Evolutionary conservation across 2,797 vertebrate species (phyloP).

Genomic region (Takifugu rubripes): DNA sequence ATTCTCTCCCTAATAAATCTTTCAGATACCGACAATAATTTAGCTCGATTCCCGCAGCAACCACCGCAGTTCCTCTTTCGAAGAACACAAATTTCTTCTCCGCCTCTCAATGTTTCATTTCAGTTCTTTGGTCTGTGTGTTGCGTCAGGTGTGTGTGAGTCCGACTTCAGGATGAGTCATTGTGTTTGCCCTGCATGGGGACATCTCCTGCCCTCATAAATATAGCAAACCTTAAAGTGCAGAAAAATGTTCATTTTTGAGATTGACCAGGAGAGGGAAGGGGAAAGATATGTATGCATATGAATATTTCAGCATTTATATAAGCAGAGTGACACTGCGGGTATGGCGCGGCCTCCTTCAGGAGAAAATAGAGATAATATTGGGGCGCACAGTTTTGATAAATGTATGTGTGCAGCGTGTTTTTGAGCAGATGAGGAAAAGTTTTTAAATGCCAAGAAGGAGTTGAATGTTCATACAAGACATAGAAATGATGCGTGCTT

Average conservation of each 20-base stretch:
- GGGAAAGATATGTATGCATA: conserved; percentile 62
- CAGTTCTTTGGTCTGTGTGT: conserved; percentile 18
- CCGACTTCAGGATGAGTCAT: conserved; percentile 68
- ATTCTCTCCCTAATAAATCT: conserved; percentile 6
- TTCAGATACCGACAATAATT: conserved; percentile 1
- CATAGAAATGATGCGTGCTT: conserved; percentile 50
- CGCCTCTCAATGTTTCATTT: conserved; percentile 15
- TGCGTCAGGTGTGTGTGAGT: conserved; percentile 22
- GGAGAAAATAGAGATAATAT: conserved; percentile 24
- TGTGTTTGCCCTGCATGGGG: conserved; percentile 51
- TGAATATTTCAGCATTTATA: conserved; percentile 79
- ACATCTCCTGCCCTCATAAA: conserved; percentile 74
- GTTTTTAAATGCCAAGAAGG: conserved; percentile 53
- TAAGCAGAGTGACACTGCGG: conserved; percentile 46
- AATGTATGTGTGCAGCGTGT: conserved; percentile 13
- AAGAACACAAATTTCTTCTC: conserved; percentile 33
- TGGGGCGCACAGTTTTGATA: conserved; percentile 24
- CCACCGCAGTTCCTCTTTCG: conserved; percentile 26
- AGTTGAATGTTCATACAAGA: conserved; percentile 60
- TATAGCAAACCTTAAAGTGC: conserved; percentile 80
- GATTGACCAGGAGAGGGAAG: conserved; percentile 47
- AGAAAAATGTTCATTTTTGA: conserved; percentile 75
- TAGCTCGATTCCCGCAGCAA: not conserved
- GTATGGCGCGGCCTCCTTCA: conserved; percentile 38
- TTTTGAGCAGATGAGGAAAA: conserved; percentile 51